Base-by-base conservation (phyloP, 1,140 invertebrate genomes). In the Contarinia nasturtii region DNA sequence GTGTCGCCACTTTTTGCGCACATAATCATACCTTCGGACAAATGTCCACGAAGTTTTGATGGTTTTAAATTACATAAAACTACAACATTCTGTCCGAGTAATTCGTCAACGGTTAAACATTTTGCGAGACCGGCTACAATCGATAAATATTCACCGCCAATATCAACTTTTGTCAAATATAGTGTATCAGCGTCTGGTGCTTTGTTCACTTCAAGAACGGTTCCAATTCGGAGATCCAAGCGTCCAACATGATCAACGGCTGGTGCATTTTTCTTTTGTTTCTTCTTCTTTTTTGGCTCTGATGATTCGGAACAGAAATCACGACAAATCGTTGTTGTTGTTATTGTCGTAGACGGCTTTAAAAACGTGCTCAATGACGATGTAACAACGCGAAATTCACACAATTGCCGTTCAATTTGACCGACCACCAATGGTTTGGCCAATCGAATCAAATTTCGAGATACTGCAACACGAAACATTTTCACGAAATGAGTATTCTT, bases 111-210 rank as follows among this genome's bases (percentile, higher is more conserved):
- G 41, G 89, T 79, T 36, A 96, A 77, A 67, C 79, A 86, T 57
- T 89, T 84, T 0, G 92, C 92, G 48, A 97, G 70, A 1, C 93
- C 93, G 57, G 85, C 89, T 2, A 93, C 80, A 50, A 94, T 80
- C 46, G 47, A 33, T 18, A 77, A 77, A 53, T 74, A 69, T 46
- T 56, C 62, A 63, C 82, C 79, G 45, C 77, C 84, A 46, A 88
- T 57, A 66, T 89, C 84, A 57, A 97, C 90, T 64, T 92, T 82
- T 59, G 94, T 86, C 11, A 98, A 81, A 68, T 97, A 98, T 0
- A 98, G 69, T 41, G 79, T 72, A 67, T 98, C 93, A 19, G 94
- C 94, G 69, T 97, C 90, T 0, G 91, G 90, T 72, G 98, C 94
- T 57, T 73, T 87, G 14, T 80, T 72, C 4, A 91, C 84, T 55